Evolutionary conservation across 2,888 invertebrate species (phyloP).

Genomic region (Tromatobia lineatoria): DNA sequence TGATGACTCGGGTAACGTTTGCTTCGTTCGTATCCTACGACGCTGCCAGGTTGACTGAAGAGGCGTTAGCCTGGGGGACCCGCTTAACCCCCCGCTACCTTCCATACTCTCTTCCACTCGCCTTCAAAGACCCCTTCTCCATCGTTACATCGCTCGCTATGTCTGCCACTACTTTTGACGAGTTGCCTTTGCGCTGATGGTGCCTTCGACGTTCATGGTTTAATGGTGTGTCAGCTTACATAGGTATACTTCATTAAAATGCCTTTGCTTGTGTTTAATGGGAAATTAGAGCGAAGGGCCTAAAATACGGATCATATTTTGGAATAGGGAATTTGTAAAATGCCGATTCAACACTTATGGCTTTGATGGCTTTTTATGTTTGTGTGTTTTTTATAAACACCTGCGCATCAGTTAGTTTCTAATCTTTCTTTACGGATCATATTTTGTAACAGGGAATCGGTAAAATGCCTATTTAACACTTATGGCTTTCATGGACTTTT

Average conservation of each 20-base stretch:
- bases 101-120: slow-evolving; percentile 52
- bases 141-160: slow-evolving; percentile 19
- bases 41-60: slow-evolving; percentile 82
- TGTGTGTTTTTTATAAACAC: neutral
- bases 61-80: slow-evolving; percentile 71
- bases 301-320: neutral
- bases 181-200: neutral
- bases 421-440: neutral
- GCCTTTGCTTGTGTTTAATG: neutral
- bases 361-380: neutral
- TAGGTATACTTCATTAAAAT: slow-evolving; percentile 5
- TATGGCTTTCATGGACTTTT: neutral
- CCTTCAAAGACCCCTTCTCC: slow-evolving; percentile 45
- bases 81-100: slow-evolving; percentile 65
- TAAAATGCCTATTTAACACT: neutral
- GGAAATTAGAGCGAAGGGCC: neutral
- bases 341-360: neutral
- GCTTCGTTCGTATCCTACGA: slow-evolving; percentile 72
- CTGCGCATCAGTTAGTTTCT: too few relatives aligned
- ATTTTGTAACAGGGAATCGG: neutral
- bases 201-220: slow-evolving; percentile 1
- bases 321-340: neutral
- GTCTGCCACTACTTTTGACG: slow-evolving; percentile 22
- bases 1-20: slow-evolving; percentile 73
- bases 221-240: slow-evolving; percentile 3